Evolutionary conservation across 2,113 vertebrate genomes (phyloP).

Genomic region (Micronisus gabar): DNA sequence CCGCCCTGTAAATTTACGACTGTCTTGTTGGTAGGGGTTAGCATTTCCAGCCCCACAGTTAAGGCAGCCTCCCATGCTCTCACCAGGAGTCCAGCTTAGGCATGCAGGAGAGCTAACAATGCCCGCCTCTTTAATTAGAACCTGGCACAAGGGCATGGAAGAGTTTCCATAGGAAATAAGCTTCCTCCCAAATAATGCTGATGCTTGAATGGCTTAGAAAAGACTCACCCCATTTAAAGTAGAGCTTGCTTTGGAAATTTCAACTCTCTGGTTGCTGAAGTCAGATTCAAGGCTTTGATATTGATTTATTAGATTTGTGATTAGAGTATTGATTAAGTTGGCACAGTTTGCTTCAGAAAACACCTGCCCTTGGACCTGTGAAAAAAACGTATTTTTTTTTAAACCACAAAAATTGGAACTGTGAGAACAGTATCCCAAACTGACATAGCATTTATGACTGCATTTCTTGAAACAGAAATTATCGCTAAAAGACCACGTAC

Average conservation of each 20-base stretch:
- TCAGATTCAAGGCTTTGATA: conserved; percentile 91
- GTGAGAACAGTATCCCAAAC: not conserved
- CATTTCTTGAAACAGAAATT: not conserved
- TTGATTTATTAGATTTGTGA: conserved; percentile 93
- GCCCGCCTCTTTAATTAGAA: not conserved
- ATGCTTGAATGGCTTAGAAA: not conserved
- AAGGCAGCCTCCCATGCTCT: not conserved
- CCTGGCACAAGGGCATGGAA: not conserved
- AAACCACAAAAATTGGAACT: not conserved
- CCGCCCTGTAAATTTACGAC: fast-evolving
- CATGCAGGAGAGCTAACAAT: not conserved
- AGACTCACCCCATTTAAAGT: conserved; percentile 91
- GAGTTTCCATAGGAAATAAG: not conserved
- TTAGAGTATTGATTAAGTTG: conserved; percentile 89
- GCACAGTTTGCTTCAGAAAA: conserved; percentile 94
- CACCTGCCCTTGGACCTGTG: conserved; percentile 90
- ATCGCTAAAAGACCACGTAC: conserved; percentile 39
- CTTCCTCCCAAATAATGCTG: fast-evolving
- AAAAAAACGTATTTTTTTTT: not conserved
- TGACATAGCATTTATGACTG: not conserved
- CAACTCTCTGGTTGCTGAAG: conserved; percentile 84
- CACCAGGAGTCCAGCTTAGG: no score
- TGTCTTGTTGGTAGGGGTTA: no score
- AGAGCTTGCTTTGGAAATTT: conserved; percentile 93
- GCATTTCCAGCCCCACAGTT: not conserved